Evolutionary conservation across 1,140 invertebrate genomes (phyloP), one percentile per base, ranked within the genome.

Genomic region (Tetramorium simillimum): DNA sequence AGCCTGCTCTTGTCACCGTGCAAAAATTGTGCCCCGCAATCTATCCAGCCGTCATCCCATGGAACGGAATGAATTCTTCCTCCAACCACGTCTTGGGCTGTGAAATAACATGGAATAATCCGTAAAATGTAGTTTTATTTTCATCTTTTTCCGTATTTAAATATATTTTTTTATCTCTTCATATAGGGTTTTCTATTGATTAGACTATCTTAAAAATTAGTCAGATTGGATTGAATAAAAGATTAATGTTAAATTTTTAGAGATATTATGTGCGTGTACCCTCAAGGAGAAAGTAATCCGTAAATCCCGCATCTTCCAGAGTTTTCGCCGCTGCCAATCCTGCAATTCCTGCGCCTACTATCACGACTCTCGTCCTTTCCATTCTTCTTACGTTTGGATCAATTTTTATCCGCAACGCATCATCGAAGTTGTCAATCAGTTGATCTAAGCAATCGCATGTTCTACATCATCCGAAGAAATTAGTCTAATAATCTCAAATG

Each of bases 11-110:
- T 93, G 86, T 96, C 95, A 3, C 97, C 97, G 87, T 98, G 97
- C 37, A 98, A 94, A 97, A 97, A 98, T 93, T 98, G 97, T 10
- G 97, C 97, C 16, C 97, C 97, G 12, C 96, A 85, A 93, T 98
- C 97, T 87, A 96, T 88, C 85, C 94, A 92, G 16, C 91, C 90
- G 9, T 94, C 92, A 78, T 94, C 92, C 86, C 95, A 94, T 18
- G 88, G 33, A 24, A 95, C 84, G 0, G 97, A 96, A 28, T 94
- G 84, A 63, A 97, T 96, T 89, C 97, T 94, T 40, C 97, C 97
- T 77, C 97, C 97, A 78, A 96, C 85, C 90, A 94, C 90, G 78
- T 95, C 90, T 93, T 96, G 95, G 43, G 96, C 97, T 96, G 82
- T 28, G 86, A 75, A 91, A 85, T 56, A 78, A 84, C 37, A 76